Evolutionary conservation across 2,113 vertebrate genomes (phyloP).

Genomic region (Indicator indicator): DNA sequence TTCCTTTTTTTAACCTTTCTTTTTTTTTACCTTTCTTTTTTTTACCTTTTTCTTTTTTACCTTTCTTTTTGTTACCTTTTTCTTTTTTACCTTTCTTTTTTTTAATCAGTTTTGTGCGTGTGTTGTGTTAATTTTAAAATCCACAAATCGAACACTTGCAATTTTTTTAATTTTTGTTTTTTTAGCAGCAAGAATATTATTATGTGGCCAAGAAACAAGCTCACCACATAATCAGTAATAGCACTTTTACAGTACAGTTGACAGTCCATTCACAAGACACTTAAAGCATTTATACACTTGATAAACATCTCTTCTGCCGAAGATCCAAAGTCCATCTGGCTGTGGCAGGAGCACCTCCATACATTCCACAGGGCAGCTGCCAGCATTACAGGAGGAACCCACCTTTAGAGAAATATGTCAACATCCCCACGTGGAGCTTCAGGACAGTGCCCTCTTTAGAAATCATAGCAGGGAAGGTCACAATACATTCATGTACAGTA

Average conservation of each 20-base stretch:
- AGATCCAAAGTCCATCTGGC: conserved; percentile 45
- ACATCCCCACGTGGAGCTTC: conserved; percentile 56
- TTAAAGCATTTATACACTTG: conserved; percentile 80
- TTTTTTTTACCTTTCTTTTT: too few relatives aligned
- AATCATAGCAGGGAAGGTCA: conserved; percentile 70
- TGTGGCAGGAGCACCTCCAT: conserved; percentile 61
- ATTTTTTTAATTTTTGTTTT: background rate
- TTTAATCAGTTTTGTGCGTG: too few relatives aligned
- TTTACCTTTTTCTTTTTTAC: too few relatives aligned
- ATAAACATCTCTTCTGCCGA: conserved; percentile 69
- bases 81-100: too few relatives aligned
- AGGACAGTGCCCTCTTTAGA: conserved; percentile 62
- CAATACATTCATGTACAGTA: conserved; percentile 76
- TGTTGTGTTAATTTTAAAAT: too few relatives aligned
- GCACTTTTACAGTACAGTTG: conserved; percentile 84
- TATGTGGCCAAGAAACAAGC: conserved; percentile 76
- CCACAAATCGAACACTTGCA: conserved; percentile 48
- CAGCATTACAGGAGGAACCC: conserved; percentile 68
- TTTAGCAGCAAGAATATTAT: conserved; percentile 80
- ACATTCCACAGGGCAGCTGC: conserved; percentile 68
- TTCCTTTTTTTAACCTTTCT: too few relatives aligned
- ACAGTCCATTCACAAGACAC: conserved; percentile 85
- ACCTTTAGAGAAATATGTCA: conserved; percentile 52
- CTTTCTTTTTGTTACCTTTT: too few relatives aligned
- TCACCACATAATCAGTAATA: conserved; percentile 81